phyloP scores from a whole-genome alignment of 2,888 invertebrate species.

The Orthosia incerta region DNA sequence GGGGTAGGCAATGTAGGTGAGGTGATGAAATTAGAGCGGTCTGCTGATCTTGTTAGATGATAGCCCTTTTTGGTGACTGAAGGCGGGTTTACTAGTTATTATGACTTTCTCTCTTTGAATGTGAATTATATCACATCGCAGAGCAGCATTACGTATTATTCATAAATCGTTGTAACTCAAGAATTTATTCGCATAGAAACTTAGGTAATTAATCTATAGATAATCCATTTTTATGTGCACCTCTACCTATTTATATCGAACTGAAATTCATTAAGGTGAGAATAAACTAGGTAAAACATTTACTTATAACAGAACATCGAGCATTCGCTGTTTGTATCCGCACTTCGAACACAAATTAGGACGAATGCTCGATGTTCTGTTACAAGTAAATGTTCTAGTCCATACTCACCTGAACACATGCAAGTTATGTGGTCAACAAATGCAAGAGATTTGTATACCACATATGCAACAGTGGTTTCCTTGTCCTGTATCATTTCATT shows the following conservation, averaged over 20 bases:
- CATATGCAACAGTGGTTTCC: not conserved
- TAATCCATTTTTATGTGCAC: not conserved
- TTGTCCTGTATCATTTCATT: not conserved
- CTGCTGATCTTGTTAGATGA: slow-evolving; percentile 50
- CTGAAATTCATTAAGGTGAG: no score
- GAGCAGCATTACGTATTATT: not conserved
- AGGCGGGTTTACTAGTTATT: slow-evolving; percentile 14
- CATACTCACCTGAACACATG: no score
- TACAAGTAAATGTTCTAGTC: no score
- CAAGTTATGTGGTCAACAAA: no score
- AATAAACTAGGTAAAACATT: no score
- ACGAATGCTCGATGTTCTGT: no score
- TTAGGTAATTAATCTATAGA: not conserved
- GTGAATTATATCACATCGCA: slow-evolving; percentile 14
- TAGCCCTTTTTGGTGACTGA: slow-evolving; percentile 45
- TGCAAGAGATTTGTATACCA: no score
- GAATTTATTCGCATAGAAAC: not conserved
- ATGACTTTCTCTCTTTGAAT: slow-evolving; percentile 34
- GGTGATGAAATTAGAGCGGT: slow-evolving; percentile 57
- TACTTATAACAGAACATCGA: no score
- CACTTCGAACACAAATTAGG: no score
- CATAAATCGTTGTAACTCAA: not conserved
- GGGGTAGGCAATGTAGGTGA: slow-evolving; percentile 19
- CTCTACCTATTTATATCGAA: no score
- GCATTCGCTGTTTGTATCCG: no score